Evolutionary conservation across 2,888 invertebrate species (phyloP), one percentile per base, ranked within the genome.

Genomic region (Campoletis raptor): DNA sequence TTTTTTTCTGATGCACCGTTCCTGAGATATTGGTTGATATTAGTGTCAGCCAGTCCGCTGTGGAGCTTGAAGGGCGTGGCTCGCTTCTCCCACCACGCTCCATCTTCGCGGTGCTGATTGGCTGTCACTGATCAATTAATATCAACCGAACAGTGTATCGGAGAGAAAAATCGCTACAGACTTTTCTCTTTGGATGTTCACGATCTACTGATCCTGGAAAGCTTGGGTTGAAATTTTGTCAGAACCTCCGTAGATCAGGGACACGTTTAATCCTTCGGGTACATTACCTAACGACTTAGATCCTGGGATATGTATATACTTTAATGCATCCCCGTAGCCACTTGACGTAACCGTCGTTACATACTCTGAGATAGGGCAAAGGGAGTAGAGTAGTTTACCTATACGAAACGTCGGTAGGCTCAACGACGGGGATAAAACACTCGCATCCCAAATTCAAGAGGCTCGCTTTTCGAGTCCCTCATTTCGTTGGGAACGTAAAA

Each of bases 371-470:
- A 57, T 57, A 57, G 5, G 10, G 24, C 57, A 24, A 57, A 57
- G 57, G 24, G 54, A 24, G 21, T 10, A 57, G 21, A 57, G 24
- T 12, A 10, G 57, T 57, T 24, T 57, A 24, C 24, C 61, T 15
- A 30, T 61, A 30, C 24, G 30, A 30, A 6, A 15, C n/a, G 9
- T 40, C 42, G 52, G 24, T 24, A 24, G 66, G 40, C 18, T 36
- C 36, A 80, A 64, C n/a, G 48, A 61, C 30, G 52, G 36, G 70
- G 52, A 66, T 64, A 40, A 40, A 61, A 84, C 69, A 80, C 69
- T 74, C 61, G 84, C 69, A 80, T 84, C 69, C 69, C 66, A 40
- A 80, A 84, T 84, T 80, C 74, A 74, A 79, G 83, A 74, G 57
- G 74, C 74, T 73, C 77, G 77, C 48, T 42, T 21, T 24, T 40